phyloP scores from a whole-genome alignment of 2,888 invertebrate genomes.

The Biston betularia region DNA sequence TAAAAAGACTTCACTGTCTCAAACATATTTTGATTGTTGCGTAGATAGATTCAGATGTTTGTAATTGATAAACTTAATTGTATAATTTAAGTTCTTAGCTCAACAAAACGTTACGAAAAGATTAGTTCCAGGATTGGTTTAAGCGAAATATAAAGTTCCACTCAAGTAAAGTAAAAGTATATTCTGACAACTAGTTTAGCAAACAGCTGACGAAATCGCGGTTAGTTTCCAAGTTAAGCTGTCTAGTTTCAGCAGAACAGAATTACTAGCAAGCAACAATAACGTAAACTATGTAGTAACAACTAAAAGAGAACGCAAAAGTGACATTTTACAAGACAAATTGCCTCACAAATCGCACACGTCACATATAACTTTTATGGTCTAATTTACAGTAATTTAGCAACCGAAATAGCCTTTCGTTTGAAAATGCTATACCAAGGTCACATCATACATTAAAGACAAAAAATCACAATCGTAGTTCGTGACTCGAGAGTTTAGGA shows the following conservation, averaged over 20 bases:
- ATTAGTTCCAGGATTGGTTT: slow-evolving; percentile 11
- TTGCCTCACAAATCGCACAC: slow-evolving; percentile 45
- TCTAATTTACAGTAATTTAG: slow-evolving; percentile 52
- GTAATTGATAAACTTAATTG: slow-evolving; percentile 3
- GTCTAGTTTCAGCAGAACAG: slow-evolving; percentile 38
- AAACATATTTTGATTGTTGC: not conserved
- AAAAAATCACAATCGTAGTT: slow-evolving; percentile 56
- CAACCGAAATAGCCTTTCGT: slow-evolving; percentile 44
- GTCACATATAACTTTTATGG: slow-evolving; percentile 48
- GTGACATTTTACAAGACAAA: slow-evolving; percentile 49
- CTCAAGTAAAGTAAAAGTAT: slow-evolving; percentile 25
- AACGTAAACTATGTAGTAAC: slow-evolving; percentile 46
- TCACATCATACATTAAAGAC: slow-evolving; percentile 60
- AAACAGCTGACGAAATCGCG: slow-evolving; percentile 41
- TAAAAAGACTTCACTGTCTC: not conserved
- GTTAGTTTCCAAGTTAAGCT: slow-evolving; percentile 44
- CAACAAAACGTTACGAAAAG: slow-evolving; percentile 14
- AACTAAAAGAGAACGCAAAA: slow-evolving; percentile 44
- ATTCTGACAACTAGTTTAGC: slow-evolving; percentile 29
- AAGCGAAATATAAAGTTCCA: slow-evolving; percentile 14
- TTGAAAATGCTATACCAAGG: slow-evolving; percentile 58
- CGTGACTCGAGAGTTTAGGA: slow-evolving; percentile 70
- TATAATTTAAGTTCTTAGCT: slow-evolving; percentile 1
- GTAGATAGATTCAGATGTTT: not conserved
- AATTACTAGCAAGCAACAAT: slow-evolving; percentile 37